These are phyloP conservation scores for Alentia gelatinosa DNA, from an alignment of 2,888 invertebrate genomes.

Conservation along the genomic window DNA sequence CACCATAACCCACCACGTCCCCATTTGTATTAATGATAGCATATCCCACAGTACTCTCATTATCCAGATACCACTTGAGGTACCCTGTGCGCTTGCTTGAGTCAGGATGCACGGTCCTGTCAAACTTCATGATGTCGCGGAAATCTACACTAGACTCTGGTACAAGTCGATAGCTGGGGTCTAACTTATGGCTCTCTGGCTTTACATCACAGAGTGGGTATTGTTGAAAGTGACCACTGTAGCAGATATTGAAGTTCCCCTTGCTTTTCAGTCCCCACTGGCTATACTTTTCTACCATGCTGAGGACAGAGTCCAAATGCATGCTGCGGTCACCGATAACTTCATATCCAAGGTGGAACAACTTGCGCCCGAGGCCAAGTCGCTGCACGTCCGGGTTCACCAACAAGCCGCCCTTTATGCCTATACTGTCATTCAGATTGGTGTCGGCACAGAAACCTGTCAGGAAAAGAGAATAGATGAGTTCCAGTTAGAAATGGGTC, in stretches of 20 bases:
- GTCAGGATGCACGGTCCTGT: background rate
- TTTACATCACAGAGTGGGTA: background rate
- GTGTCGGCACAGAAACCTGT: background rate
- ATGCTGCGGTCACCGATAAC: background rate
- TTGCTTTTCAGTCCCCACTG: background rate
- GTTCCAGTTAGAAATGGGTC: no score
- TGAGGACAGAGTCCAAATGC: background rate
- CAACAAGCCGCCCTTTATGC: background rate
- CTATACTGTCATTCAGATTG: background rate
- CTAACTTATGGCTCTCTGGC: background rate
- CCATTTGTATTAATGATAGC: background rate
- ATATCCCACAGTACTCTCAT: background rate
- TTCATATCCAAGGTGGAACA: background rate
- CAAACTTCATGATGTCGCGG: background rate
- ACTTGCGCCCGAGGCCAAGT: background rate
- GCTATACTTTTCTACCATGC: background rate
- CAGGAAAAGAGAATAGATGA: background rate
- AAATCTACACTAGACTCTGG: background rate
- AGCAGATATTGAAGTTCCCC: background rate
- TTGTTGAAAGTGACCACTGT: background rate
- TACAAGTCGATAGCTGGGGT: background rate
- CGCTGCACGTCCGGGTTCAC: background rate
- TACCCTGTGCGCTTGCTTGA: background rate
- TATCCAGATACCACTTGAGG: background rate
- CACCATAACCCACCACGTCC: background rate